phyloP scores from a whole-genome alignment of 2,113 vertebrate species.

The Rostratula benghalensis region DNA sequence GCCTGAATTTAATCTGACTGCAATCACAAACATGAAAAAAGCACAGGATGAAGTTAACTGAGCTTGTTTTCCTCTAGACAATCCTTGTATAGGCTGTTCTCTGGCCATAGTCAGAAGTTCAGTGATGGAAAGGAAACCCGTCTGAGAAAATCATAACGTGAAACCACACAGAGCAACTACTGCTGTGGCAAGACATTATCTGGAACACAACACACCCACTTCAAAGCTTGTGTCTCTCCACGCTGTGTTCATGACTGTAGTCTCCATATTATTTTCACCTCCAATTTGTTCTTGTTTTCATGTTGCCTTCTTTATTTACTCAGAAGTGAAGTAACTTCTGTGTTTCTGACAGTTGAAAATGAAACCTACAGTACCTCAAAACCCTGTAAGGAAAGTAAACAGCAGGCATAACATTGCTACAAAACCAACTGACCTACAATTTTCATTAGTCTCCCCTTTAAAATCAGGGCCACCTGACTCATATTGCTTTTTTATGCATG shows the following conservation, averaged over 20 bases:
- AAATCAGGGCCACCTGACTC: background rate
- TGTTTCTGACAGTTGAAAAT: background rate
- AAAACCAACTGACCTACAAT: background rate
- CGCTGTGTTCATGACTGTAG: fast-evolving
- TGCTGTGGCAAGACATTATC: background rate
- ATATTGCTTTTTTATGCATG: background rate
- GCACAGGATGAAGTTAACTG: background rate
- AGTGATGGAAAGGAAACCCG: background rate
- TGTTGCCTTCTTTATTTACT: background rate
- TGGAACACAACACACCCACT: background rate
- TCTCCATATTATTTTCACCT: background rate
- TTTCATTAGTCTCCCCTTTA: background rate
- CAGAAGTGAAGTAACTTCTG: background rate
- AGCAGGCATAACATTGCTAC: background rate
- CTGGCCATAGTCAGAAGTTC: background rate
- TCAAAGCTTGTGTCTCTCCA: background rate
- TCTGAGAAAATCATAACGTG: background rate
- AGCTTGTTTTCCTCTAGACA: background rate
- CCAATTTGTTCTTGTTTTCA: background rate
- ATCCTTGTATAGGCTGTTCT: background rate
- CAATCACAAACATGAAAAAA: background rate
- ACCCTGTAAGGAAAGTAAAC: background rate
- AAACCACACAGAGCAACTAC: background rate
- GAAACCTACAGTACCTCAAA: background rate
- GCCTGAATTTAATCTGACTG: background rate